phyloP scores from a whole-genome alignment of 2,797 vertebrate genomes.

The Protonibea diacanthus region DNA sequence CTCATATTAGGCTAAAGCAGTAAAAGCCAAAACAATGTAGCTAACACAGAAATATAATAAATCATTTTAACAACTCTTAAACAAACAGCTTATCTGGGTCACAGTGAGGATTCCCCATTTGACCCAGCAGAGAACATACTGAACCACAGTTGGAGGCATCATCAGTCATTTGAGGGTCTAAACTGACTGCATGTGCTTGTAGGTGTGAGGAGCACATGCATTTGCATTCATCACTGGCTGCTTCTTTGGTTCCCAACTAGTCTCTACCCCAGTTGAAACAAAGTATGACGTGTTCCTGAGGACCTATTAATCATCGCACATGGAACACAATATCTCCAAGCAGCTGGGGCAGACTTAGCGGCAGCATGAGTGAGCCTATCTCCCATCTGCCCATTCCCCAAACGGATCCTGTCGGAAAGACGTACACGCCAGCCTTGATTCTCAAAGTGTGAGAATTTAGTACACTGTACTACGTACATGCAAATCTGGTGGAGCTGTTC shows the following conservation, averaged over 20 bases:
- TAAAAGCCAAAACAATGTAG: conserved; percentile 35
- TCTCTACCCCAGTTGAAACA: conserved; percentile 38
- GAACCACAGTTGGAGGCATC: conserved; percentile 22
- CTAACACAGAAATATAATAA: conserved; percentile 46
- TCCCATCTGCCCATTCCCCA: conserved; percentile 73
- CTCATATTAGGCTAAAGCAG: conserved; percentile 15
- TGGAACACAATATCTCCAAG: conserved; percentile 64
- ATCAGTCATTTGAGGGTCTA: conserved; percentile 35
- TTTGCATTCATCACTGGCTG: conserved; percentile 41
- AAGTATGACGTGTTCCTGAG: conserved; percentile 47
- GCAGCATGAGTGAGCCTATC: conserved; percentile 61
- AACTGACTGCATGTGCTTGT: conserved; percentile 9
- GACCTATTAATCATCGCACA: conserved; percentile 71
- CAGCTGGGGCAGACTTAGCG: conserved; percentile 65
- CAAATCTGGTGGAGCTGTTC: conserved; percentile 20
- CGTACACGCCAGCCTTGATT: conserved; percentile 17
- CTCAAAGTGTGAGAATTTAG: conserved; percentile 48
- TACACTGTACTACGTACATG: conserved; percentile 22
- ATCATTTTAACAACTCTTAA: conserved; percentile 54
- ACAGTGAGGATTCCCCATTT: conserved; percentile 52
- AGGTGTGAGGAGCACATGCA: conserved; percentile 23
- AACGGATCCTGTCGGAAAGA: conserved; percentile 27
- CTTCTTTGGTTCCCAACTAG: conserved; percentile 34
- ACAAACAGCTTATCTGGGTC: conserved; percentile 58
- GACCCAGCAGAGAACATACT: conserved; percentile 47